Percentiles rank a stretch among this genome's conserved stretches.
Conservation (phyloP, 2,888 invertebrate species). For the Drosophila antonietae region DNA sequence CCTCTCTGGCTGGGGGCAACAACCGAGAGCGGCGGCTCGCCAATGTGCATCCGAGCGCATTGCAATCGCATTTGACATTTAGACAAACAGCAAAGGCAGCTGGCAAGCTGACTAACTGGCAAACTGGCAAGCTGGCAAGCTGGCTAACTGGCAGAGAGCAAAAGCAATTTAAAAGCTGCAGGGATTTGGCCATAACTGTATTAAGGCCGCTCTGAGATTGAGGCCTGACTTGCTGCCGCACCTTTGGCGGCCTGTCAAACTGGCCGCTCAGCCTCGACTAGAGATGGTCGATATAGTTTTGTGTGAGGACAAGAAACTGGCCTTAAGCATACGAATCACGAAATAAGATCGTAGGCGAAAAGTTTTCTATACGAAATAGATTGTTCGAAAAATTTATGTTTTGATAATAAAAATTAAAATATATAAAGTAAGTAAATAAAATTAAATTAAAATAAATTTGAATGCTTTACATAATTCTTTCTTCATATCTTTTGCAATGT, state of each 20-base stretch:
- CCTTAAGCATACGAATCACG: background rate
- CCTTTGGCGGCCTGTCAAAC: conserved; percentile 77
- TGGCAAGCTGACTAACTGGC: conserved; percentile 20
- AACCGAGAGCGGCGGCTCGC: conserved; percentile 31
- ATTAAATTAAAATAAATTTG: too few relatives aligned
- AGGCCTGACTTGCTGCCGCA: conserved; percentile 56
- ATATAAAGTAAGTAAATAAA: too few relatives aligned
- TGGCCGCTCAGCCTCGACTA: conserved; percentile 56
- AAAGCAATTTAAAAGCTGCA: conserved; percentile 79
- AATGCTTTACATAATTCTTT: too few relatives aligned
- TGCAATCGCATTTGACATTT: conserved; percentile 79
- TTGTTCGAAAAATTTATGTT: too few relatives aligned
- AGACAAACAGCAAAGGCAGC: conserved; percentile 64
- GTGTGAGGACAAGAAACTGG: background rate
- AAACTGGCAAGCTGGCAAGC: conserved; percentile 14
- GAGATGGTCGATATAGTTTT: conserved; percentile 29
- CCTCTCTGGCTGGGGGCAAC: conserved; percentile 13
- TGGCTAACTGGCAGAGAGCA: conserved; percentile 31
- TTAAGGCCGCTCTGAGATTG: conserved; percentile 60
- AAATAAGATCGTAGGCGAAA: background rate
- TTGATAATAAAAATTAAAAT: too few relatives aligned
- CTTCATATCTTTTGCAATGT: background rate
- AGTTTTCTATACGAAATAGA: background rate
- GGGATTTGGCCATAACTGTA: conserved; percentile 82
- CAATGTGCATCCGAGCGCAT: conserved; percentile 64